A percentile compares a stretch with the other conserved stretches of the same genome.
Evolutionary conservation across 2,113 vertebrate genomes (phyloP).

Genomic region (Brachypodius melanocephalos): DNA sequence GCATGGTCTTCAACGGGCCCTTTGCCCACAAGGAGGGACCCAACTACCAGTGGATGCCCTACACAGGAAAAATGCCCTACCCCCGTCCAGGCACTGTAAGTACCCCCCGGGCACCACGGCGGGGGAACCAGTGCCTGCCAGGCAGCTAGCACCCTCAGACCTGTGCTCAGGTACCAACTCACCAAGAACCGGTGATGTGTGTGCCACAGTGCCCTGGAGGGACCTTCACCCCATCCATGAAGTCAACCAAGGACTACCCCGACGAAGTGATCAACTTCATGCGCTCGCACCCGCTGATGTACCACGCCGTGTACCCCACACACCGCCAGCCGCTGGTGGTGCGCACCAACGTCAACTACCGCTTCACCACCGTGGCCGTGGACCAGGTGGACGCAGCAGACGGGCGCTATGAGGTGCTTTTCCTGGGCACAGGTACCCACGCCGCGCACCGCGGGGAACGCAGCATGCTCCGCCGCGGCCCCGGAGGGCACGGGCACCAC

Average conservation of each 20-base stretch:
- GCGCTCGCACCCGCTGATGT: conserved; percentile 95
- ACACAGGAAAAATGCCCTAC: conserved; percentile 96
- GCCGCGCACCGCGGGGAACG: conserved; percentile 67
- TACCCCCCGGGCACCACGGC: accelerated
- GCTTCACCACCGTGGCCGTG: conserved; percentile 94
- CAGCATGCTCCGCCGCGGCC: conserved; percentile 58
- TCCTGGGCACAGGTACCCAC: conserved; percentile 96
- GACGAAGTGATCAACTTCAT: conserved; percentile 99
- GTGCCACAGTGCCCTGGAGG: conserved; percentile 89
- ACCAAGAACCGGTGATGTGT: neutral
- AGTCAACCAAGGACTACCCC: conserved; percentile 97
- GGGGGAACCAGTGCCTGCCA: accelerated
- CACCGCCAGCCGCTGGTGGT: conserved; percentile 96
- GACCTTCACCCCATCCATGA: conserved; percentile 97
- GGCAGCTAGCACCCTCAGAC: accelerated
- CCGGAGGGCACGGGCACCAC: conserved; percentile 9
- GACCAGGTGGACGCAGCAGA: conserved; percentile 97
- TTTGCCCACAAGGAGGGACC: conserved; percentile 98
- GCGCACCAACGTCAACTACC: conserved; percentile 92
- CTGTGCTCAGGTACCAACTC: accelerated
- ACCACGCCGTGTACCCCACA: conserved; percentile 90
- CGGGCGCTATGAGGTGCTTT: conserved; percentile 97
- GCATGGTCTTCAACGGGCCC: conserved; percentile 97
- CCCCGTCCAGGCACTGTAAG: conserved; percentile 95
- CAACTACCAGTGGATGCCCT: conserved; percentile 99